Evolutionary conservation across 2,888 invertebrate genomes (phyloP).

Genomic region (Sarcophaga caerulescens): DNA sequence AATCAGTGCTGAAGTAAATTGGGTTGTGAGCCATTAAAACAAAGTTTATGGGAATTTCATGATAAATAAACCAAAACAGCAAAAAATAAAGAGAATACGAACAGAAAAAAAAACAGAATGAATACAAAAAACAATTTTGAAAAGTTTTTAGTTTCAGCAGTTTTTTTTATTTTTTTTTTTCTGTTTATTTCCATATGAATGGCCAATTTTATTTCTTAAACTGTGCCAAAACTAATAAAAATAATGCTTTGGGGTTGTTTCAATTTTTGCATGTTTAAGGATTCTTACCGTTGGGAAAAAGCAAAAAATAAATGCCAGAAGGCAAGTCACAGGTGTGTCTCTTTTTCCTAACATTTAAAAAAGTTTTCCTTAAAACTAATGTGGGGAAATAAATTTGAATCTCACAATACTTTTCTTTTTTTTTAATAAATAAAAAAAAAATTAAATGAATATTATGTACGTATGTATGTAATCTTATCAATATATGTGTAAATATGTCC

Average conservation of each 20-base stretch:
- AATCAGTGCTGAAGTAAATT: slow-evolving; percentile 53
- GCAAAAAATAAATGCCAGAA: slow-evolving; percentile 21
- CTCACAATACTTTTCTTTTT: slow-evolving; percentile 24
- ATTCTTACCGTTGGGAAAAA: slow-evolving; percentile 25
- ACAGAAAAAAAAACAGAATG: not conserved
- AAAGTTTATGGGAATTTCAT: slow-evolving; percentile 52
- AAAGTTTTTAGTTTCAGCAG: slow-evolving; percentile 13
- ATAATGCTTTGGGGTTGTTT: slow-evolving; percentile 55
- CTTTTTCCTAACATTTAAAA: slow-evolving; percentile 20
- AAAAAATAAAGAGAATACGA: not conserved
- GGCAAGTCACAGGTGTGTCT: slow-evolving; percentile 65
- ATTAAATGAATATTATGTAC: not conserved
- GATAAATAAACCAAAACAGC: slow-evolving; percentile 52
- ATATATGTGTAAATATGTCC: slow-evolving; percentile 43
- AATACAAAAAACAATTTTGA: slow-evolving; percentile 25
- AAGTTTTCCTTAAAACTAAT: slow-evolving; percentile 4
- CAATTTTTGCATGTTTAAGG: slow-evolving; percentile 57
- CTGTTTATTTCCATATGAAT: slow-evolving; percentile 50
- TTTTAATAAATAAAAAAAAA: not conserved
- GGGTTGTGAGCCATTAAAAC: slow-evolving; percentile 40
- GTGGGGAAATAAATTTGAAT: slow-evolving; percentile 24
- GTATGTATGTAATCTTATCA: slow-evolving; percentile 22
- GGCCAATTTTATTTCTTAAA: slow-evolving; percentile 58
- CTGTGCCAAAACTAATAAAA: slow-evolving; percentile 65
- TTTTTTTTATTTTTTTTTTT: slow-evolving; percentile 2